These are phyloP conservation scores for Theodoxus fluviatilis DNA, from an alignment of 2,888 invertebrate genomes.

Conservation along the genomic window DNA sequence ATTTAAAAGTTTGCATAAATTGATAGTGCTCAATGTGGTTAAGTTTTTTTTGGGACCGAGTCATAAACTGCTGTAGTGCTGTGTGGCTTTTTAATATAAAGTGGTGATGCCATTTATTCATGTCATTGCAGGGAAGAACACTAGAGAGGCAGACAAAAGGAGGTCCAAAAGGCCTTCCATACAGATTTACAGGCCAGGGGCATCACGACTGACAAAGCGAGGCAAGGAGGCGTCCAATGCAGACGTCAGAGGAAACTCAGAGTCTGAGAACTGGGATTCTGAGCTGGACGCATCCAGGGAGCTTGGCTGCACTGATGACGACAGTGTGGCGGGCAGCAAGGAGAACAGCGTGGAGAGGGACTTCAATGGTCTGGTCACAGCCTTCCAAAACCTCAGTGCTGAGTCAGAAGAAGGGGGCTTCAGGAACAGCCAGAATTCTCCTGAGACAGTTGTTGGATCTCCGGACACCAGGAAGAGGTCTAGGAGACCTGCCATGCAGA, in stretches of 20 bases:
- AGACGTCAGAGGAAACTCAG: conserved; percentile 23
- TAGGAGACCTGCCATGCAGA: conserved; percentile 52
- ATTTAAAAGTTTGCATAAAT: too few species aligned
- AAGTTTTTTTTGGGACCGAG: too few species aligned
- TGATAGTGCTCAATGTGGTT: too few species aligned
- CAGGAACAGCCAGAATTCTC: conserved; percentile 23
- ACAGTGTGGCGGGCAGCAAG: conserved; percentile 41
- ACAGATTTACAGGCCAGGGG: conserved; percentile 49
- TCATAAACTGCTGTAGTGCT: too few species aligned
- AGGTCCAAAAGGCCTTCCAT: conserved; percentile 38
- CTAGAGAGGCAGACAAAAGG: conserved; percentile 29
- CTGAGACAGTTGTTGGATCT: too few species aligned
- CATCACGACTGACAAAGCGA: conserved; percentile 35
- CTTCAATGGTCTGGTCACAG: too few species aligned
- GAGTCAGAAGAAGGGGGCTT: conserved; percentile 28
- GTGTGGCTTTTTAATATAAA: too few species aligned
- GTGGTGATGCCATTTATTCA: too few species aligned
- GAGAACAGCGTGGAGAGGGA: conserved; percentile 42
- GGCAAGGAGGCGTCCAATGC: conserved; percentile 26
- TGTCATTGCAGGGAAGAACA: conserved; percentile 24
- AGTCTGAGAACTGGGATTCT: conserved; percentile 42
- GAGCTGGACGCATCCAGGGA: conserved; percentile 33
- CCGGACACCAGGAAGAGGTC: conserved; percentile 31
- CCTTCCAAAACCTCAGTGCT: too few species aligned
- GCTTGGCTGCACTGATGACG: conserved; percentile 40